phyloP scores from a whole-genome alignment of 53 echinoderm and acorn worm genomes.

The Pentamera pediparva region DNA sequence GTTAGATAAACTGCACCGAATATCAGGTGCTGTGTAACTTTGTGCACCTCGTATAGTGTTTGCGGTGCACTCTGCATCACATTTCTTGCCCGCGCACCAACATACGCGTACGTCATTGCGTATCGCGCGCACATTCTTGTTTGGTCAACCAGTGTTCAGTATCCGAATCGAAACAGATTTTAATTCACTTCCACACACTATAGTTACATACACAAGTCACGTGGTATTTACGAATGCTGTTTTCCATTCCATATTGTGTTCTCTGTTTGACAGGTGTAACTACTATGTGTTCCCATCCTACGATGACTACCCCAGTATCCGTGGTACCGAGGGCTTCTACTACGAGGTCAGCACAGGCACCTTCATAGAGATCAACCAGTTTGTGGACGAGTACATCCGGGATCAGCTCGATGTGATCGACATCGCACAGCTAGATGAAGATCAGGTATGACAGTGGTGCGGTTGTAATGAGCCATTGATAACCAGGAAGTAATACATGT shows the following conservation, averaged over 20 bases:
- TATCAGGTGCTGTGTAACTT: too few relatives aligned
- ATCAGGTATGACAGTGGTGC: constrained; percentile 55
- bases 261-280: constrained; percentile 64
- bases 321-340: constrained; percentile 63
- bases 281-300: constrained; percentile 63
- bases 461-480: too few relatives aligned
- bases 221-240: background rate
- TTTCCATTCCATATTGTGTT: background rate
- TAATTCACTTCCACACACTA: too few relatives aligned
- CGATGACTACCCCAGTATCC: constrained; percentile 40
- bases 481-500: too few relatives aligned
- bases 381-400: constrained; percentile 56
- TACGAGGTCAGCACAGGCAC: constrained; percentile 41
- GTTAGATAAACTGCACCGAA: too few relatives aligned
- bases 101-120: too few relatives aligned
- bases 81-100: too few relatives aligned
- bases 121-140: too few relatives aligned
- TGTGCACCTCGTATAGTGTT: too few relatives aligned
- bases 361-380: constrained; percentile 29
- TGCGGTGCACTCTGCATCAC: too few relatives aligned
- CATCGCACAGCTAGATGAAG: constrained; percentile 63
- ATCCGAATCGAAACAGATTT: too few relatives aligned
- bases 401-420: constrained; percentile 63
- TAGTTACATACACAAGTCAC: background rate
- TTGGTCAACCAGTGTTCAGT: too few relatives aligned